A percentile compares a stretch with the other conserved stretches of the same genome.
Evolutionary conservation across 2,113 vertebrate genomes (phyloP).

Genomic region (Leucosticte australis): DNA sequence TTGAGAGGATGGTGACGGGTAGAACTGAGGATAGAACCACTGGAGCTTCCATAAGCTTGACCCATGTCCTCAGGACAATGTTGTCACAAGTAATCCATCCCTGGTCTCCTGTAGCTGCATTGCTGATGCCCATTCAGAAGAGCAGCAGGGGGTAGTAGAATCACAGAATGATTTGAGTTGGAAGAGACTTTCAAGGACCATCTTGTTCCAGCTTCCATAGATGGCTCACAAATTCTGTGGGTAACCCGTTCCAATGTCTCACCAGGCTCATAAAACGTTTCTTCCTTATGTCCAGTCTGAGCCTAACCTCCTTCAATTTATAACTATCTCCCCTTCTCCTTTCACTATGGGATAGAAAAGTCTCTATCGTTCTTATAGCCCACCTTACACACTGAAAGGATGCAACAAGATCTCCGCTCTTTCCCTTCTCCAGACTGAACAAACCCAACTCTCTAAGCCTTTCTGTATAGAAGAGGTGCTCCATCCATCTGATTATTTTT

Average conservation of each 20-base stretch:
- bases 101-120: neutral
- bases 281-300: neutral
- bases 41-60: neutral
- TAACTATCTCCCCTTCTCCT: neutral
- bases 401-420: neutral
- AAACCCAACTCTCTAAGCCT: neutral
- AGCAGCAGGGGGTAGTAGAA: fast-evolving
- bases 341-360: neutral
- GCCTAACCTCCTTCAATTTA: neutral
- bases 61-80: neutral
- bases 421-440: neutral
- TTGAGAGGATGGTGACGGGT: neutral
- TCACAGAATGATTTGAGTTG: neutral
- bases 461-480: neutral
- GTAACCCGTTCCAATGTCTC: neutral
- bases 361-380: neutral
- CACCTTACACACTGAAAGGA: neutral
- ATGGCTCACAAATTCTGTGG: neutral
- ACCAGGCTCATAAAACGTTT: neutral
- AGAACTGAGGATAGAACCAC: neutral
- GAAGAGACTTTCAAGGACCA: neutral
- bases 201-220: fast-evolving
- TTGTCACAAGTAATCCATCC: neutral
- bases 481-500: neutral
- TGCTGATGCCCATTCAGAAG: neutral